These are phyloP conservation scores for Rhabdomys pumilio DNA, from an alignment of 2,797 vertebrate species.

Conservation along the genomic window DNA sequence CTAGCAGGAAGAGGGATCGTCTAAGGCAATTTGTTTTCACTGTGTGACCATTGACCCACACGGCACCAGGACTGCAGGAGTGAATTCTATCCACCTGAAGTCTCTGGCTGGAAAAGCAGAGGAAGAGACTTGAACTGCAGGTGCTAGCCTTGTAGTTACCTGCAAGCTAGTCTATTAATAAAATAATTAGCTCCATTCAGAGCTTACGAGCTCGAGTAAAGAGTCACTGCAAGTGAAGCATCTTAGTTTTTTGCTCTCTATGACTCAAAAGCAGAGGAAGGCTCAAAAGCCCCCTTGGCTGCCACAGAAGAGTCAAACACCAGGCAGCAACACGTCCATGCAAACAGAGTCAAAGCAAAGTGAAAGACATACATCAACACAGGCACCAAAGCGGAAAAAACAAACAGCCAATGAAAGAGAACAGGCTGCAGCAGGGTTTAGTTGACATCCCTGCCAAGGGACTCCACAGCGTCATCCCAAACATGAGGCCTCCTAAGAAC, in stretches of 20 bases:
- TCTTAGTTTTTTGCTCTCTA: conserved; percentile 63
- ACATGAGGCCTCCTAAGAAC: conserved; percentile 74
- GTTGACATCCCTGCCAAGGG: conserved; percentile 69
- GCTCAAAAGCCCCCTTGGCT: neutral
- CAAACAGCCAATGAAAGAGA: neutral
- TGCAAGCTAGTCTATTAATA: conserved; percentile 33
- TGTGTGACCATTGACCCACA: neutral
- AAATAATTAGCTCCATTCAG: conserved; percentile 76
- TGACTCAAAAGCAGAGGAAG: conserved; percentile 52
- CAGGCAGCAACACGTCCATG: conserved; percentile 19
- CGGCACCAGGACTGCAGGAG: neutral
- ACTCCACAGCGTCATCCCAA: conserved; percentile 73
- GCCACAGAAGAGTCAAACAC: conserved; percentile 5
- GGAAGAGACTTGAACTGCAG: conserved; percentile 53
- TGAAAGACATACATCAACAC: conserved; percentile 77
- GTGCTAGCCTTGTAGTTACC: neutral
- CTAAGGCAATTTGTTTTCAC: neutral
- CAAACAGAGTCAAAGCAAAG: conserved; percentile 69
- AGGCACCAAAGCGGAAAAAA: neutral
- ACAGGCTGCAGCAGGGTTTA: conserved; percentile 62
- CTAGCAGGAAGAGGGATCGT: neutral
- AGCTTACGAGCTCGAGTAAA: conserved; percentile 64
- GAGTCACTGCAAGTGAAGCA: conserved; percentile 68
- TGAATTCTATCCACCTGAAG: neutral
- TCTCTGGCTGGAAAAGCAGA: conserved; percentile 67